Evolutionary conservation across 2,888 invertebrate species (phyloP).

Genomic region (Zootermopsis nevadensis): DNA sequence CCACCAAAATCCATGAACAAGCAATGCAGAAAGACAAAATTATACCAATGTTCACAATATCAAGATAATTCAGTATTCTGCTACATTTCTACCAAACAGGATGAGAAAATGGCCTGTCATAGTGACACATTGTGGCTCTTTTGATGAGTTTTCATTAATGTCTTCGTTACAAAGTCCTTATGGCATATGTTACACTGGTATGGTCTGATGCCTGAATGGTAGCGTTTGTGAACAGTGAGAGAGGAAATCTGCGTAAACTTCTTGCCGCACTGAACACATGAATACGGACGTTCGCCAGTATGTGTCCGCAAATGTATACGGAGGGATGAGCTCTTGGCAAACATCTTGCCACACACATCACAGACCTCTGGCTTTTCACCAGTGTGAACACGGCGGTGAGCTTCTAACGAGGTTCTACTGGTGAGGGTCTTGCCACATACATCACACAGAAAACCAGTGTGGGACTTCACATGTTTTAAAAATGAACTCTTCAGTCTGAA

Average conservation of each 20-base stretch:
- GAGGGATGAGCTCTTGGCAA: not conserved
- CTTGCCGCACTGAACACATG: constrained; percentile 58
- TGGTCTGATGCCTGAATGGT: constrained; percentile 44
- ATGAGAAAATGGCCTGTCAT: too few species aligned
- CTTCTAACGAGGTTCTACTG: constrained; percentile 70
- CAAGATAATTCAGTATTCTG: too few species aligned
- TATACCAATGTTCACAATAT: too few species aligned
- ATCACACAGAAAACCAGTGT: constrained; percentile 65
- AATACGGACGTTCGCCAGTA: constrained; percentile 52
- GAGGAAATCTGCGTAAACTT: constrained; percentile 55
- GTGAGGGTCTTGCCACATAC: constrained; percentile 72
- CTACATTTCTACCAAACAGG: too few species aligned
- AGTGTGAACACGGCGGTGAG: constrained; percentile 71
- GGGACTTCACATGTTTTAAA: constrained; percentile 50
- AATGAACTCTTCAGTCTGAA: constrained; percentile 60
- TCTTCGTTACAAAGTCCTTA: constrained; percentile 64
- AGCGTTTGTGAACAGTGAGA: constrained; percentile 39
- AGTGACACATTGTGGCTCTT: constrained; percentile 6
- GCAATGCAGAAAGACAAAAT: too few species aligned
- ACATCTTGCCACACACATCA: constrained; percentile 55
- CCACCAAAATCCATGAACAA: too few species aligned
- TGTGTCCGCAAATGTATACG: constrained; percentile 10
- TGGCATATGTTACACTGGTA: constrained; percentile 70
- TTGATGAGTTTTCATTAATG: constrained; percentile 43
- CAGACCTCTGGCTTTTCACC: constrained; percentile 58